A percentile compares a stretch with the other conserved stretches of the same genome.
Evolutionary conservation across 2,888 invertebrate species (phyloP).

Genomic region (Cheilosia vernalis): DNA sequence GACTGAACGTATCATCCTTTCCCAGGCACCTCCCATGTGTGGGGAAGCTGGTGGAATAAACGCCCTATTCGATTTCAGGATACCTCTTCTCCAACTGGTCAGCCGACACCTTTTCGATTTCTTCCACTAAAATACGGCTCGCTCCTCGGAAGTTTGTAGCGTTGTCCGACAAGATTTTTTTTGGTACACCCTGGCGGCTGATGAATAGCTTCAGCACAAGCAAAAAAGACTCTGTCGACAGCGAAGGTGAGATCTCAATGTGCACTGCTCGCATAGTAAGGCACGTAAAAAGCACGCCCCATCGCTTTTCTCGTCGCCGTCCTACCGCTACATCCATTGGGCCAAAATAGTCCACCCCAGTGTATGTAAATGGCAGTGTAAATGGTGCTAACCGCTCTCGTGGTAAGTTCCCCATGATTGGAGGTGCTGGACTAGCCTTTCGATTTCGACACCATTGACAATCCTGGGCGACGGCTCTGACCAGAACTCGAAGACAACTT

Average conservation of each 20-base stretch:
- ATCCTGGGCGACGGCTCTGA: constrained; percentile 4
- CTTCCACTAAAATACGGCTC: constrained; percentile 19
- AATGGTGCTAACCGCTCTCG: constrained; percentile 31
- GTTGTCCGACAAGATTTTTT: constrained; percentile 59
- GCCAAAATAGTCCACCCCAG: constrained; percentile 63
- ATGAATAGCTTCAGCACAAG: constrained; percentile 55
- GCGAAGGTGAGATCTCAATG: constrained; percentile 44
- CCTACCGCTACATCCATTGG: constrained; percentile 38
- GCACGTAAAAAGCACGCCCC: constrained; percentile 63
- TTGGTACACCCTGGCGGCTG: constrained; percentile 36
- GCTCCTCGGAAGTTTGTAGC: constrained; percentile 68
- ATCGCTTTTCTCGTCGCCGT: constrained; percentile 34
- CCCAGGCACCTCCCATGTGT: constrained; percentile 70
- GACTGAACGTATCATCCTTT: constrained; percentile 65
- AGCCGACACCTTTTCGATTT: constrained; percentile 29
- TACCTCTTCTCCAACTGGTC: constrained; percentile 31
- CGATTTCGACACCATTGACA: constrained; percentile 45
- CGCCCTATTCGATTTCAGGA: constrained; percentile 51
- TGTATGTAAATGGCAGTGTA: constrained; percentile 41
- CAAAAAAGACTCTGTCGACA: constrained; percentile 61
- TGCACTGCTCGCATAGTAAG: constrained; percentile 59
- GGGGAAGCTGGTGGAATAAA: constrained; percentile 60
- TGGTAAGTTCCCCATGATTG: too few relatives aligned
- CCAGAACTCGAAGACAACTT: constrained; percentile 24
- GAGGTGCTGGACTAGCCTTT: neutral